Evolutionary conservation across 2,888 invertebrate genomes (phyloP).

Genomic region (Cerastis rubricosa): DNA sequence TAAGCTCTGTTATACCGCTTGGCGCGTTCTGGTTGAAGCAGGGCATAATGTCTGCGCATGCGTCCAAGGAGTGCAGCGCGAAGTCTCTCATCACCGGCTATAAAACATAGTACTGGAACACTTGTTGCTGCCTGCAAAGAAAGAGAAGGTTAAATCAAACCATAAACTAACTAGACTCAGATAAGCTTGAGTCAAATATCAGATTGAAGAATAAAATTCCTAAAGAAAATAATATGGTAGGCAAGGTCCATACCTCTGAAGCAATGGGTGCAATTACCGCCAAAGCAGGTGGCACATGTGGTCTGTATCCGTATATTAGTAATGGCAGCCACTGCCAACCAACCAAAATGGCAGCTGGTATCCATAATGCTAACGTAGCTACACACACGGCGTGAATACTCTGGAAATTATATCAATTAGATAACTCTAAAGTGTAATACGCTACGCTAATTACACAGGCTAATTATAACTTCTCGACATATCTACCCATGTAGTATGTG

Average conservation of each 20-base stretch:
- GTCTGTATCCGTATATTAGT: conserved; percentile 82
- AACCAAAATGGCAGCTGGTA: conserved; percentile 86
- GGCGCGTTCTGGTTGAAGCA: conserved; percentile 83
- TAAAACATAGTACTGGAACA: conserved; percentile 87
- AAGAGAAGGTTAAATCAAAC: background rate
- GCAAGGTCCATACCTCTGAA: conserved; percentile 82
- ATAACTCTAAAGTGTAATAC: background rate
- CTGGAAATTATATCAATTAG: conserved; percentile 68
- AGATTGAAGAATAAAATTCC: background rate
- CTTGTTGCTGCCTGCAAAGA: conserved; percentile 86
- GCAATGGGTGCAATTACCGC: conserved; percentile 87
- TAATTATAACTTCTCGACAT: conserved; percentile 1
- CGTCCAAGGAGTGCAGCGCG: conserved; percentile 89
- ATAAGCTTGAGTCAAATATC: background rate
- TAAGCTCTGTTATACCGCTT: conserved; percentile 74
- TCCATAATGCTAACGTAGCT: conserved; percentile 87
- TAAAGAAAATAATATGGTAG: background rate
- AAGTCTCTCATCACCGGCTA: conserved; percentile 85
- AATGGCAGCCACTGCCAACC: conserved; percentile 88
- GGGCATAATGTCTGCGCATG: conserved; percentile 86
- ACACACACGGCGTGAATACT: conserved; percentile 83
- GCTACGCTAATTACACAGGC: background rate
- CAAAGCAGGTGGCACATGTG: conserved; percentile 86
- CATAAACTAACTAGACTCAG: background rate
- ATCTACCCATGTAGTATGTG: background rate